Evolutionary conservation across 2,888 invertebrate species (phyloP).

Genomic region (Bombyx huttoni): DNA sequence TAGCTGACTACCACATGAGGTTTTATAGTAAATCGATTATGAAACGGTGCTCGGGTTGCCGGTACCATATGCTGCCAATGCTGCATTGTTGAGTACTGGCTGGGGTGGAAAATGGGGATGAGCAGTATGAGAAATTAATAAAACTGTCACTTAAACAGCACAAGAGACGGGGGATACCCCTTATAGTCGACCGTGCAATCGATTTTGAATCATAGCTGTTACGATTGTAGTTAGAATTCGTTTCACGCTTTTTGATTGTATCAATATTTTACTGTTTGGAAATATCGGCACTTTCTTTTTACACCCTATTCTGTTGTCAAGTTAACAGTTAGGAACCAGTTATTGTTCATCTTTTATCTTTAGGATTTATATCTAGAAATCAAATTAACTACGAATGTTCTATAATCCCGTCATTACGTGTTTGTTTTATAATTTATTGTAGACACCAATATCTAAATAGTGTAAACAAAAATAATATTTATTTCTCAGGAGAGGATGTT

Average conservation of each 20-base stretch:
- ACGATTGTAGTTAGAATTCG: constrained; percentile 26
- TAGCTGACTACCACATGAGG: not conserved
- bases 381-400: no score
- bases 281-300: constrained; percentile 6
- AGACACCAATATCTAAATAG: no score
- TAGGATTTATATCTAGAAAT: not conserved
- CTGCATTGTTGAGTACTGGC: constrained; percentile 52
- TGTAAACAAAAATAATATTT: no score
- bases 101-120: constrained; percentile 62
- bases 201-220: constrained; percentile 31
- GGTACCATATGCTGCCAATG: constrained; percentile 53
- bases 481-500: no score
- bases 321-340: not conserved
- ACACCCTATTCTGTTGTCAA: constrained; percentile 9
- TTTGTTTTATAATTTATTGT: no score
- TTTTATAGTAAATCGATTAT: constrained; percentile 8
- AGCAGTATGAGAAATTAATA: constrained; percentile 78
- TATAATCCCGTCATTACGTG: no score
- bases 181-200: constrained; percentile 27
- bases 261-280: not conserved
- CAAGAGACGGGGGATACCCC: constrained; percentile 55
- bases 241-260: constrained; percentile 4
- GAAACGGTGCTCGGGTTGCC: constrained; percentile 24
- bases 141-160: constrained; percentile 80
- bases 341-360: not conserved